Base-by-base conservation (phyloP, 2,797 vertebrate species). In the Calcarius lapponicus region DNA sequence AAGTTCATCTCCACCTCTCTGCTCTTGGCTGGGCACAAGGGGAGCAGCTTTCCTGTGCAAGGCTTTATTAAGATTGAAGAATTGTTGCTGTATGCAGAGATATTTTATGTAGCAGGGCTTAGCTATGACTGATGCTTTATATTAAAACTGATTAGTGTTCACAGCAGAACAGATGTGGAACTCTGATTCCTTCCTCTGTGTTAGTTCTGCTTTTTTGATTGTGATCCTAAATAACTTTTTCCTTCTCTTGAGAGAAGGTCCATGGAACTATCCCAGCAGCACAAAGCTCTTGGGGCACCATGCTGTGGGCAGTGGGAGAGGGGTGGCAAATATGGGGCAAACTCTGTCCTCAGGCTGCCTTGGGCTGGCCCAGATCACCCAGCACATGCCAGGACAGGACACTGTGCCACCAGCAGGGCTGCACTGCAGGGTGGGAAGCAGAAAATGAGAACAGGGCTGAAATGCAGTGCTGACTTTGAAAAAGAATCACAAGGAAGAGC, bases 121-220 rank as follows among this genome's bases (percentile, higher is more conserved):
- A 62, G 71, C 64, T 70, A 21, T 91, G 93, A 96, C 61, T 73
- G 93, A 92, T 96, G 69, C 7, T 65, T 60, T 19, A 2, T 56
- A 74, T 81, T 93, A 89, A 43, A 79, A 65, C 56, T 34, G 19
- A 86, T 95, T 72, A 86, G 42, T 57, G 86, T 84, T 92, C 92
- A 57, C 15, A 26, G 29, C 51, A 90, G 65, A 80, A 56, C 65
- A 92, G 40, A 56, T n/a, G 10, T 60, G 56, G 65, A 86, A 45
- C 26, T 28, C 36, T 81, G n/a, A 40, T 47, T 34, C 31, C 34
- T 78, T 28, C 31, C 34, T n/a, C 31, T 40, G 17, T 43, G 60
- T 21, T 58, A 20, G 28, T n/a, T n/a, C 24, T 57, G 36, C 43
- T 6, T 29, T 50, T 79, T 36, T 50, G 26, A 36, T 20, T 42